Conservation (phyloP, 2,113 vertebrate species). For the Pteropus alecto region DNA sequence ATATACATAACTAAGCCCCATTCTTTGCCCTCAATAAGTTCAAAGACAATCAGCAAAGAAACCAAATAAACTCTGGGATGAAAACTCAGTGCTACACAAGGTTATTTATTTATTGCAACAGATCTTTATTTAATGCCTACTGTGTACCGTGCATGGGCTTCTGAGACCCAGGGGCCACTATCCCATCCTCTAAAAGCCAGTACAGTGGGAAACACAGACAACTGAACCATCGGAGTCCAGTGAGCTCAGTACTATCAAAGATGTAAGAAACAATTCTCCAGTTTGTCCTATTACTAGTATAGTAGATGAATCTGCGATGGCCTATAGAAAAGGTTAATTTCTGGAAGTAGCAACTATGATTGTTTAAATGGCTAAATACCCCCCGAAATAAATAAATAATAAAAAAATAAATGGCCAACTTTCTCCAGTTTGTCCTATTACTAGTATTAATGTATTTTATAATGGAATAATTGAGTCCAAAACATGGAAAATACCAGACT, state of each 20-base stretch:
- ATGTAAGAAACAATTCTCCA: background rate
- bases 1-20: background rate
- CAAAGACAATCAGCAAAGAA: background rate
- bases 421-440: background rate
- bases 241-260: background rate
- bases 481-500: background rate
- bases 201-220: background rate
- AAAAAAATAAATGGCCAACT: background rate
- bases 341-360: background rate
- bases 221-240: background rate
- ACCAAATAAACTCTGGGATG: background rate
- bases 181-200: background rate
- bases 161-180: background rate
- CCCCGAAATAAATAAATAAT: no score
- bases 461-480: background rate
- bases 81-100: background rate
- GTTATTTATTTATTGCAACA: background rate
- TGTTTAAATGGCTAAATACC: background rate
- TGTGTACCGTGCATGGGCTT: no score
- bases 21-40: background rate
- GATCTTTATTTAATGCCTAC: background rate
- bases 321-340: background rate
- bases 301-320: background rate
- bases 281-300: no score
- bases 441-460: background rate